Conservation (phyloP, 1,140 invertebrate species). For the Drosophila sproati region DNA sequence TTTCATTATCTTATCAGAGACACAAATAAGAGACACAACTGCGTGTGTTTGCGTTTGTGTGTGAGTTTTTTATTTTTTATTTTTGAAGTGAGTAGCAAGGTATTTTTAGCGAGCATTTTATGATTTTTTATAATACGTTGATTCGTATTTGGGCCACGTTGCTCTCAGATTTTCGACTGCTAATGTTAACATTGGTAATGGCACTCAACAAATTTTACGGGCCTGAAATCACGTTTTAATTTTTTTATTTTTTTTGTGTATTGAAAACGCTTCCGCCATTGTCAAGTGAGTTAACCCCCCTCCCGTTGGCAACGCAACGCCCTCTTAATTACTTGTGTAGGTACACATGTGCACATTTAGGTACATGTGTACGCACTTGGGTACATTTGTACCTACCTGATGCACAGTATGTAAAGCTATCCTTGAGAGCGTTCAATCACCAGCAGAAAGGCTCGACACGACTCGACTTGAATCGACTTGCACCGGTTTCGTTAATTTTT, state of each 20-base stretch:
- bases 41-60: not conserved
- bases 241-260: conserved; percentile 17
- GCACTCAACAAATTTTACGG: conserved; percentile 53
- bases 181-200: conserved; percentile 70
- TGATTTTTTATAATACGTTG: conserved; percentile 17
- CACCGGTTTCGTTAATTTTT: conserved; percentile 35
- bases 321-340: conserved; percentile 1
- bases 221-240: conserved; percentile 64
- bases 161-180: conserved; percentile 35
- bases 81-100: conserved; percentile 38
- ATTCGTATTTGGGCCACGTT: conserved; percentile 73
- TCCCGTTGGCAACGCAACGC: conserved; percentile 10
- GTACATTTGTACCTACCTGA: conserved; percentile 17
- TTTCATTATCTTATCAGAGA: conserved; percentile 38
- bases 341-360: conserved; percentile 12
- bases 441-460: conserved; percentile 2
- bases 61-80: not conserved
- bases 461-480: conserved; percentile 46
- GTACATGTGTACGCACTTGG: not conserved
- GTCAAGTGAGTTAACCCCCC: conserved; percentile 48
- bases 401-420: conserved; percentile 44
- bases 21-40: conserved; percentile 5
- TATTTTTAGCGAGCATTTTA: conserved; percentile 63
- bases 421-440: conserved; percentile 79
- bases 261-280: conserved; percentile 66